Evolutionary conservation across 2,888 invertebrate species (phyloP), one percentile per base, ranked within the genome.

Genomic region (Xestia ashworthii): DNA sequence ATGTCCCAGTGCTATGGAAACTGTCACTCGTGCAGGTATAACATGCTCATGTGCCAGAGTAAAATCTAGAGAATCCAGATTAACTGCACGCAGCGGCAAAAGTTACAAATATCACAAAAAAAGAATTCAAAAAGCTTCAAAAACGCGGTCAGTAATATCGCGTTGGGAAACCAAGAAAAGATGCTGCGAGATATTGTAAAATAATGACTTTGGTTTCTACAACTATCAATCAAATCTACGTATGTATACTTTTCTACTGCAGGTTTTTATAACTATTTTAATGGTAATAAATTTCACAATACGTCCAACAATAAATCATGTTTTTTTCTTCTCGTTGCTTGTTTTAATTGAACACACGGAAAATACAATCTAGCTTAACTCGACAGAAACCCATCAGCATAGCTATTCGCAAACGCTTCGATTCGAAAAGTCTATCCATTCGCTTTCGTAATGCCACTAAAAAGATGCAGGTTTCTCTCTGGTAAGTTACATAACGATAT

Each of bases 1-100:
- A 90, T 95, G 96, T 69, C 93, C 93, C 65, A 95, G 95, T 75
- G 94, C 96, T 19, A 91, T 94, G 92, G 93, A 93, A 4, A 93
- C 91, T 4, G 91, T 95, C 41, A 87, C 86, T 68, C 92, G 93
- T 22, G 83, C 80, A 4, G 94, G 95, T 5, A 88, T 90, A 1
- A 92, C 92, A 0, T 96, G 96, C 86, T 92, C 91, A 32, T 95
- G 96, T 82, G 92, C 92, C 8, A 88, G 89, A 74, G 44, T 92
- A 38, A 94, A 95, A 82, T 91, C 93, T 3, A 91, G 85, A 78
- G 92, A 92, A 68, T 93, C 95, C 0, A 91, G 95, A 79, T 32
- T 71, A 0, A 4, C 16, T n/a, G 8, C 14, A 8, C 85, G 80
- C 48, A 78, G 90, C 12, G 46, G 90, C 44, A 74, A 79, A 19